Base-by-base conservation (phyloP, 2,888 invertebrate genomes). In the Lissocephala sabroskyi region DNA sequence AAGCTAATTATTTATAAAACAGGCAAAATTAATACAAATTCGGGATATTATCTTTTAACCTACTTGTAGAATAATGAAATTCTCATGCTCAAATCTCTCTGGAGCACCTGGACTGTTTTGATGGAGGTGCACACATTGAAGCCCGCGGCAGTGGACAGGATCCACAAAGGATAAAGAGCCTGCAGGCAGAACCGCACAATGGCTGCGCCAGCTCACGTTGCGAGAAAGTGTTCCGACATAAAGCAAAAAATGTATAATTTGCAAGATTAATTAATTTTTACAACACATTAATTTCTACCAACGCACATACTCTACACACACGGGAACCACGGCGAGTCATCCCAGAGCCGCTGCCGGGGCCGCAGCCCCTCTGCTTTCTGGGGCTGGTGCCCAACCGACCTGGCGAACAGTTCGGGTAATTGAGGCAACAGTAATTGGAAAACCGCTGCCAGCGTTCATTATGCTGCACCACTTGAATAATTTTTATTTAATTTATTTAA, bases 221-320 rank as follows among this genome's bases (percentile, higher is more conserved):
- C n/a, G 41, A 59, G 50, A 26, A 39, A 35, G 48, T 60, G 65
- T 71, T 39, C 19, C 9, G n/a, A 18, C 18, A 70, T 75, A 73
- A 73, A 67, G 73, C 67, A 73, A 71, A 67, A 73, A 75, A 75
- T 75, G 74, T 71, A 75, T 70, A 76, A 74, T 78, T 67, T 73
- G 63, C 67, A 65, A 76, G 70, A 75, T 77, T 77, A 77, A 77
- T 77, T 76, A 77, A 77, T 78, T 78, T 77, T 77, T 77, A 76
- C 78, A 78, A 78, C 76, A 76, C 74, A 76, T 77, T 77, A 73
- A 78, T 76, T 78, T 76, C 47, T 48, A 56, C 65, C 62, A 36
- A 42, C 64, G 56, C 45, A 52, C 43, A 53, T 52, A 56, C 40
- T 16, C 1, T 6, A 43, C 41, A 45, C 30, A 30, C 41, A 41